These are phyloP conservation scores for Kryphioiulus occultus DNA, from an alignment of 2,888 invertebrate genomes.

Conservation along the genomic window DNA sequence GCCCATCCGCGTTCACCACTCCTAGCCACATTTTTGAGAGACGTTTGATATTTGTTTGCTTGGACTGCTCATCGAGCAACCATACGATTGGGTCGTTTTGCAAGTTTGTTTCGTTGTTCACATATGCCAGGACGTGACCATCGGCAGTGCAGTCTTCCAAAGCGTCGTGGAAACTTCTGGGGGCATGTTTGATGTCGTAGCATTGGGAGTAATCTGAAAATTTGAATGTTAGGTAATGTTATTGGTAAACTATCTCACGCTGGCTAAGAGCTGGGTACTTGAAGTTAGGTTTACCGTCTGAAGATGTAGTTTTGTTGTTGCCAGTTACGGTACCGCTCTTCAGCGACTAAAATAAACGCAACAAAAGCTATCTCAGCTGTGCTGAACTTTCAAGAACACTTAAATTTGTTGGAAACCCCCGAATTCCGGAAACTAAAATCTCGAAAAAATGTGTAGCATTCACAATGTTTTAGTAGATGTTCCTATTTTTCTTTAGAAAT, in stretches of 20 bases:
- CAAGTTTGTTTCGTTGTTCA: neutral
- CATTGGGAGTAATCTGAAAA: neutral
- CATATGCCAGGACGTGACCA: neutral
- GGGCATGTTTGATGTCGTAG: neutral
- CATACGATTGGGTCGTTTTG: neutral
- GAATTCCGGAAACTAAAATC: too few species aligned
- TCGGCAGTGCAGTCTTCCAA: neutral
- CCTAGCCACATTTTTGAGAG: neutral
- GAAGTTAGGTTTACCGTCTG: neutral
- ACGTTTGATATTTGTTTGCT: neutral
- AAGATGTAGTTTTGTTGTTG: neutral
- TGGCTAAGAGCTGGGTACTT: neutral
- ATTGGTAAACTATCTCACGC: neutral
- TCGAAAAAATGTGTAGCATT: too few species aligned
- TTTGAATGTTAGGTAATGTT: neutral
- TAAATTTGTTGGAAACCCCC: too few species aligned
- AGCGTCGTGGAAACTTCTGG: neutral
- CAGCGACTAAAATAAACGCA: neutral
- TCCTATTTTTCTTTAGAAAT: too few species aligned
- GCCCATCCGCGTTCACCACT: neutral
- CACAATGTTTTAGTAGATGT: too few species aligned
- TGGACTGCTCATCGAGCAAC: neutral
- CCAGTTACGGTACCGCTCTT: neutral
- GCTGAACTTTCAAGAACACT: too few species aligned
- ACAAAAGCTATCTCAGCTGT: neutral